These are phyloP conservation scores for Bombus fervidus DNA, from an alignment of 1,140 invertebrate species.

Conservation along the genomic window DNA sequence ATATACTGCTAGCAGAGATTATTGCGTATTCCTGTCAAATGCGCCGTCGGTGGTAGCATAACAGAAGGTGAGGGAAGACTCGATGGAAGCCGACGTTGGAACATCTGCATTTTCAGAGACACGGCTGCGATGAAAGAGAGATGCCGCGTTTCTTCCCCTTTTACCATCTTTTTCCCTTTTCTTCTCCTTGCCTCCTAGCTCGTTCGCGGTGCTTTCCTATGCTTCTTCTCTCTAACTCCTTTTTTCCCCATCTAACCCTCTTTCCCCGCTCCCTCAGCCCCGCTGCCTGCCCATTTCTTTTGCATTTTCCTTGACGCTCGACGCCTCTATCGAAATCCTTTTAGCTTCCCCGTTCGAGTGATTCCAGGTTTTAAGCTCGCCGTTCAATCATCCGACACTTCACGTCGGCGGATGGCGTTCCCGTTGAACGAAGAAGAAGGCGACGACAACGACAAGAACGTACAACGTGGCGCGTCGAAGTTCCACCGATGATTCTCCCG, in stretches of 20 bases:
- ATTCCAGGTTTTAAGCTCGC: conserved; percentile 65
- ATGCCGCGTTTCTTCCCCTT: conserved; percentile 9
- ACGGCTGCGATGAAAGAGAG: conserved; percentile 30
- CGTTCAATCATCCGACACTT: conserved; percentile 67
- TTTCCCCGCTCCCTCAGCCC: not conserved
- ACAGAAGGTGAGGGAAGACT: conserved; percentile 46
- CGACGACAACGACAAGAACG: conserved; percentile 28
- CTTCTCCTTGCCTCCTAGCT: not conserved
- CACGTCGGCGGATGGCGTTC: conserved; percentile 37
- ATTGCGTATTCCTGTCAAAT: conserved; percentile 71
- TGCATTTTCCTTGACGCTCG: conserved; percentile 45
- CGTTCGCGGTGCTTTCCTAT: conserved; percentile 1
- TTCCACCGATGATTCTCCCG: conserved; percentile 39
- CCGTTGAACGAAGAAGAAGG: conserved; percentile 36
- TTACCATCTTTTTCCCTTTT: conserved; percentile 31
- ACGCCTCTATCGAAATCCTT: conserved; percentile 69
- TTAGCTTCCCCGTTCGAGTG: conserved; percentile 67
- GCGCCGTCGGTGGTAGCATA: conserved; percentile 47
- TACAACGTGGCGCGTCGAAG: conserved; percentile 33
- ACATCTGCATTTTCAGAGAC: conserved; percentile 63
- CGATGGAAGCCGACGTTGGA: conserved; percentile 38
- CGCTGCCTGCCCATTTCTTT: conserved; percentile 13
- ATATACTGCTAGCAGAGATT: conserved; percentile 68
- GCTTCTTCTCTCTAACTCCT: not conserved
- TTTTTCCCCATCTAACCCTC: not conserved